phyloP scores from a whole-genome alignment of 2,797 vertebrate genomes.

The Coracias cyanogaster region DNA sequence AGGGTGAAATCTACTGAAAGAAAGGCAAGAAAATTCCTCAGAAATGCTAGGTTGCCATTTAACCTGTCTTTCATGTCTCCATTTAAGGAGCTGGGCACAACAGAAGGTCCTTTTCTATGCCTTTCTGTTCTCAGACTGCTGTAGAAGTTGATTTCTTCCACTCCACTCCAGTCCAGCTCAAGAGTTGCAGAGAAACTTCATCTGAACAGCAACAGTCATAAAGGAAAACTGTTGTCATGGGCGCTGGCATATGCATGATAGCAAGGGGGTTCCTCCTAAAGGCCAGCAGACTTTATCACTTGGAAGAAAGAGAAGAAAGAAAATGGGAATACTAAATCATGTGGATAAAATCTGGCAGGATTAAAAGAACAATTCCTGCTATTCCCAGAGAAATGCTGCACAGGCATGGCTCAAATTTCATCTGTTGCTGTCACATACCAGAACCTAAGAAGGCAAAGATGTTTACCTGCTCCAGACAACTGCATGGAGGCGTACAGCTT shows the following conservation, averaged over 20 bases:
- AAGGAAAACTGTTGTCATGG: background rate
- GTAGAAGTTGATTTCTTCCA: background rate
- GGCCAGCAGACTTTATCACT: accelerated
- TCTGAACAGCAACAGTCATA: background rate
- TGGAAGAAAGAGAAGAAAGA: background rate
- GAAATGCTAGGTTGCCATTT: background rate
- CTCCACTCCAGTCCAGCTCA: background rate
- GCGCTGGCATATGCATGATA: background rate
- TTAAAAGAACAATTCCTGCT: background rate
- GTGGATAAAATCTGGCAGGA: background rate
- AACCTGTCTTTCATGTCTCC: background rate
- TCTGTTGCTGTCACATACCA: background rate
- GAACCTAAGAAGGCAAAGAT: background rate
- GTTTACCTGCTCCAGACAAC: background rate
- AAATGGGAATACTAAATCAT: background rate
- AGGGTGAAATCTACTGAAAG: background rate
- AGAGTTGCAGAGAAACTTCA: background rate
- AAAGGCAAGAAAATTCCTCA: background rate
- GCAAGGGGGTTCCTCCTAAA: background rate
- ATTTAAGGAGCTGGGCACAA: background rate
- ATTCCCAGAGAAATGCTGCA: background rate
- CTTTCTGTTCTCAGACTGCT: background rate
- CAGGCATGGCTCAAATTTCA: background rate
- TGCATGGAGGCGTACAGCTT: accelerated
- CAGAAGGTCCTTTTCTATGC: background rate